These are phyloP conservation scores for Urocyon cinereoargenteus DNA, from an alignment of 2,797 vertebrate genomes.

Conservation along the genomic window DNA sequence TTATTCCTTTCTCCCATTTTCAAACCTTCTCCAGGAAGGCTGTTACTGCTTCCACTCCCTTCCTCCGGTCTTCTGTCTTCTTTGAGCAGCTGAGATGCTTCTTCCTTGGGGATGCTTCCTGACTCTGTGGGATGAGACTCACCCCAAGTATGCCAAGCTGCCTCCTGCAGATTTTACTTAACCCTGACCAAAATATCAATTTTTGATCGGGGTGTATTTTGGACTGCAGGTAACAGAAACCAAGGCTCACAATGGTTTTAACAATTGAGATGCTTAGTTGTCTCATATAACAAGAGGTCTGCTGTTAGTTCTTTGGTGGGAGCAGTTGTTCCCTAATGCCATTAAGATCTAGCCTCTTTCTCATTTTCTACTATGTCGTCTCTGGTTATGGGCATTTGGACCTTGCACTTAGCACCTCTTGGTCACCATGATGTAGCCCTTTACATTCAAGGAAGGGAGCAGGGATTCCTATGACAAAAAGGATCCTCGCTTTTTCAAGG, in stretches of 20 bases:
- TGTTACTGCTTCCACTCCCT: background rate
- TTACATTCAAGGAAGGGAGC: background rate
- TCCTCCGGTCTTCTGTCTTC: background rate
- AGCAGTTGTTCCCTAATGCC: background rate
- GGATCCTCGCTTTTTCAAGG: background rate
- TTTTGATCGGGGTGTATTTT: background rate
- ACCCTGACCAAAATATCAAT: background rate
- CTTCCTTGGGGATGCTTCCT: background rate
- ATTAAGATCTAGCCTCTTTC: background rate
- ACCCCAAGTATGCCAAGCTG: background rate
- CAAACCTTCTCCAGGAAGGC: background rate
- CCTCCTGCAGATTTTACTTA: background rate
- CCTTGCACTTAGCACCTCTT: background rate
- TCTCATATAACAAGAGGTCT: background rate
- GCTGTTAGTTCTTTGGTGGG: background rate
- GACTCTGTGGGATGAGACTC: background rate
- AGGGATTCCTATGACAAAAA: background rate
- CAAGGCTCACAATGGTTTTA: background rate
- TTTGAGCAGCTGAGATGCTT: background rate
- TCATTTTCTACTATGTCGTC: background rate
- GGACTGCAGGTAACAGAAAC: background rate
- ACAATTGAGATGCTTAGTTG: background rate
- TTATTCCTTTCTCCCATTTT: slow-evolving; percentile 2
- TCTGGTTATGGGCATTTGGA: background rate
- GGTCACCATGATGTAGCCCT: background rate